Base-by-base conservation (phyloP, 2,113 vertebrate species). In the Vulpes lagopus region DNA sequence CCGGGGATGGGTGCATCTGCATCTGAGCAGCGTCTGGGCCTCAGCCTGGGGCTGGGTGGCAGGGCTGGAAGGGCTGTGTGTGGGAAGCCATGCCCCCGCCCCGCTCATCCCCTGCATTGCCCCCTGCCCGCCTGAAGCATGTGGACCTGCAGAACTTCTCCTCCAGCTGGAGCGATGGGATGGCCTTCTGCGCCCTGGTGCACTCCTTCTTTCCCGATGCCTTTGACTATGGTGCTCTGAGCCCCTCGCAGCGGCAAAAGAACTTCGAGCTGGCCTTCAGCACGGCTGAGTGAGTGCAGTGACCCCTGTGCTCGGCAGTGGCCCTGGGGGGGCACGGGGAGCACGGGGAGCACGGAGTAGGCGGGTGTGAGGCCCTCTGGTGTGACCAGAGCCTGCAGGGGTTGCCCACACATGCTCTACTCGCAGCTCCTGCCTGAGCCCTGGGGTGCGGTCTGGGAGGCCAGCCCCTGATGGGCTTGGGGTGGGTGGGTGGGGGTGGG, bases 81-180 rank as follows among this genome's bases (percentile, higher is more conserved):
- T 30, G 79, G 81, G 11, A 32, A n/a, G 53, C 25, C 27, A 2
- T 38, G 62, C 22, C 11, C 32, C 19, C 4, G 14, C 96, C 32
- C 19, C 4, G 23, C 96, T 95, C 0, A 7, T 80, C 57, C 19
- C 35, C 30, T 0, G 11, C 51, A 60, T 95, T 96, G 38, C 15
- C 19, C 15, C 2, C 62, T 43, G 20, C 51, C 65, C 35, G 5
- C 98, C 1, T 22, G 38, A 49, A 99, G 99, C 99, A 99, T 84
- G 98, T 99, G 73, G 99, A 99, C 97, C 99, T 99, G 86, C 99
- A 99, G 98, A 99, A 99, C 98, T 99, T 99, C 98, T 99, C 99
- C 5, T 99, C 99, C 87, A 99, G 99, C 97, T 99, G 99, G 99
- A 99, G 98, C 0, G 99, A 99, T 2, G 99, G 99, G 8, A 99